Conservation (phyloP, 2,888 invertebrate genomes). For the Mimas tiliae region DNA sequence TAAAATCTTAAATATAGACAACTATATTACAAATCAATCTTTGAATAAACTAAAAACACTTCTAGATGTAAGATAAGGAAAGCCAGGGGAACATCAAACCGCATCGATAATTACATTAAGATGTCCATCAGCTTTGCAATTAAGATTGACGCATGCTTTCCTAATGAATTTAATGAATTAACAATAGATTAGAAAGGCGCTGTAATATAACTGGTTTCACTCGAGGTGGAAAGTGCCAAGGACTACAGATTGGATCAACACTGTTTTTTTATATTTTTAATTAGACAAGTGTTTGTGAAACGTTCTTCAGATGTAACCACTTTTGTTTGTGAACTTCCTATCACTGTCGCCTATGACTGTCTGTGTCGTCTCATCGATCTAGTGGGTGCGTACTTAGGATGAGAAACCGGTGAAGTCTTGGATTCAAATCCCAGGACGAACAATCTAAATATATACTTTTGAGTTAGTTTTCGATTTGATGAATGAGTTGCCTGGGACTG, state of each 20-base stretch:
- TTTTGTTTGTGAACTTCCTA: too few species aligned
- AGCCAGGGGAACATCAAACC: conserved; percentile 11
- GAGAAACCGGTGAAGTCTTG: too few species aligned
- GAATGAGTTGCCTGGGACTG: too few species aligned
- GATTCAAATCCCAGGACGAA: too few species aligned
- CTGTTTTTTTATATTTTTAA: conserved; percentile 1
- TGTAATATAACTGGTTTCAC: conserved; percentile 36
- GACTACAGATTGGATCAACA: conserved; percentile 30
- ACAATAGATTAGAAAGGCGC: conserved; percentile 70
- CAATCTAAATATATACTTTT: too few species aligned
- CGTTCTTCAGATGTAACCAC: neutral
- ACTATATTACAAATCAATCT: conserved; percentile 3
- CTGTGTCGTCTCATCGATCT: too few species aligned
- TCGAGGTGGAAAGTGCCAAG: conserved; percentile 42
- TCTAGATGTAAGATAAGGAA: conserved; percentile 21
- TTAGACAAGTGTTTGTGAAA: neutral
- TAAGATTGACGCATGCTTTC: conserved; percentile 60
- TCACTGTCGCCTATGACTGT: too few species aligned
- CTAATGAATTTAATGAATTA: conserved; percentile 75
- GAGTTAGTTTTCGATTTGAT: too few species aligned
- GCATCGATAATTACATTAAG: conserved; percentile 26
- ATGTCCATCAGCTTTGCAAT: conserved; percentile 57
- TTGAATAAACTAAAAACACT: neutral
- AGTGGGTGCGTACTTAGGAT: too few species aligned
- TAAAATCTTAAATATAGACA: conserved; percentile 10